Conservation (phyloP, 2,888 invertebrate genomes). For the Salticus scenicus region DNA sequence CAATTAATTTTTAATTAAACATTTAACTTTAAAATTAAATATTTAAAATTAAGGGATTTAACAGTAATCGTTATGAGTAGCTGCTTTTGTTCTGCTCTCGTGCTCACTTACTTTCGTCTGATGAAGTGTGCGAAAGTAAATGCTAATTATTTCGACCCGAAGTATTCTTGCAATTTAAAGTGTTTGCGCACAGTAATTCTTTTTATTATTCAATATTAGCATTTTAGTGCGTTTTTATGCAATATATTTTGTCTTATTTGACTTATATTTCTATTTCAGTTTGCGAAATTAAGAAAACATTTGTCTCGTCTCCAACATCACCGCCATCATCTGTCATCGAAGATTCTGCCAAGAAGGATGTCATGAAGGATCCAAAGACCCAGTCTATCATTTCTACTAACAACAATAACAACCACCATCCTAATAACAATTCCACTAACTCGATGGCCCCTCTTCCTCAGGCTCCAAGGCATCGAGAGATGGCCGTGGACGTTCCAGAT, state of each 20-base stretch:
- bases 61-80: no score
- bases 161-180: no score
- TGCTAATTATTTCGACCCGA: no score
- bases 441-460: not conserved
- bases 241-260: no score
- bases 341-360: constrained; percentile 26
- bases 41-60: no score
- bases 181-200: not conserved
- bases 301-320: constrained; percentile 12
- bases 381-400: not conserved
- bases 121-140: no score
- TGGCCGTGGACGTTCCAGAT: constrained; percentile 98
- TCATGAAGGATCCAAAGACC: constrained; percentile 47
- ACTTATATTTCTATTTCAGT: no score
- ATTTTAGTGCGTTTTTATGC: no score
- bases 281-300: constrained; percentile 45
- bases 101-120: no score
- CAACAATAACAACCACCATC: constrained; percentile 33
- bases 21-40: no score
- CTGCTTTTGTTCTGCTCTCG: no score
- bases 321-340: not conserved
- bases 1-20: no score
- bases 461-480: constrained; percentile 86
- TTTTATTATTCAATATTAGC: not conserved
- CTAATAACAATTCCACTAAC: constrained; percentile 2